Percentiles rank a stretch among this genome's conserved stretches.
Evolutionary conservation across 1,140 invertebrate species (phyloP).

Genomic region (Liolophura sinensis): DNA sequence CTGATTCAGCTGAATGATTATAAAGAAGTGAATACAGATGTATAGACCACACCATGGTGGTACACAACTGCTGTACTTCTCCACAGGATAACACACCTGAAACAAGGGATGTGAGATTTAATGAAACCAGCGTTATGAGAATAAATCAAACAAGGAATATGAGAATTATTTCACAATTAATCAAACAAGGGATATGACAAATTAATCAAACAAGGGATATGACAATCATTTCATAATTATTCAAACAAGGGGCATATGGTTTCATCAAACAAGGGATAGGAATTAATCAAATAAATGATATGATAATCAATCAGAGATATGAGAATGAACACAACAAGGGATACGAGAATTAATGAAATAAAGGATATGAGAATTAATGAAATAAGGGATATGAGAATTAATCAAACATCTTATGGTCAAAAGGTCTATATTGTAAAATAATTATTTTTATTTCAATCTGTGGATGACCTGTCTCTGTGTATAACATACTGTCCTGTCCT

Average conservation of each 20-base stretch:
- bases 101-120: neutral
- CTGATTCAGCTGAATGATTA: slow-evolving; percentile 61
- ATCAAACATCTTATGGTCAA: slow-evolving; percentile 3
- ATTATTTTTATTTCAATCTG: too few relatives aligned
- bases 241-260: neutral
- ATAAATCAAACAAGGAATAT: neutral
- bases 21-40: slow-evolving; percentile 69
- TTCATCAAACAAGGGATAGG: neutral
- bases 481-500: too few relatives aligned
- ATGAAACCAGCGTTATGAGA: neutral
- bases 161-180: neutral
- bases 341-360: too few relatives aligned
- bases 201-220: neutral
- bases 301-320: too few relatives aligned
- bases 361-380: too few relatives aligned
- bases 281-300: too few relatives aligned
- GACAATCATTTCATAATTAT: neutral
- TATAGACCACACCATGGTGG: slow-evolving; percentile 73
- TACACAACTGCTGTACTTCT: slow-evolving; percentile 73
- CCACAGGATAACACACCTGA: slow-evolving; percentile 39
- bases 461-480: too few relatives aligned
- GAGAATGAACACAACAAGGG: too few relatives aligned
- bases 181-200: neutral
- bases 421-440: too few relatives aligned
- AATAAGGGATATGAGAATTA: slow-evolving; percentile 4